These are phyloP conservation scores for Eretmochelys imbricata DNA, from an alignment of 2,113 vertebrate genomes.

Conservation along the genomic window DNA sequence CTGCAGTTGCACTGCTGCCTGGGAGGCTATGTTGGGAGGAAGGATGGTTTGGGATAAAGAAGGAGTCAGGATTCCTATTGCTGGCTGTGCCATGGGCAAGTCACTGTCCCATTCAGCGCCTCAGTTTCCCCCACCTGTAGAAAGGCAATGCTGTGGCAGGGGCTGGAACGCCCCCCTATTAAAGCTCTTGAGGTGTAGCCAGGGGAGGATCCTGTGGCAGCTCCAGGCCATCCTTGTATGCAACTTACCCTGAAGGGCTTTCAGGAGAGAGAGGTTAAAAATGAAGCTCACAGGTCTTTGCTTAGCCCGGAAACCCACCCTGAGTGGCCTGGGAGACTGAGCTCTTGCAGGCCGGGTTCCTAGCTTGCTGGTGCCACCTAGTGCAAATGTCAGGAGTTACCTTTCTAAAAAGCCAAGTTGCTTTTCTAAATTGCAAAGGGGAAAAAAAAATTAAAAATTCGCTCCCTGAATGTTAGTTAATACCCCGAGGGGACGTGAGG, in stretches of 20 bases:
- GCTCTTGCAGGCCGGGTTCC: background rate
- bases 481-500: background rate
- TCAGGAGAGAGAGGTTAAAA: background rate
- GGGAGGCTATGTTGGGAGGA: too few species aligned
- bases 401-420: background rate
- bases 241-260: background rate
- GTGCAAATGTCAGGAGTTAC: background rate
- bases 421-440: background rate
- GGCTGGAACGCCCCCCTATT: background rate
- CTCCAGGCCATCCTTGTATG: fast-evolving
- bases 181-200: background rate
- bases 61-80: background rate
- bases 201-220: background rate
- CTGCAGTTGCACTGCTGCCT: background rate
- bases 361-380: background rate
- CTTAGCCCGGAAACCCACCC: too few species aligned
- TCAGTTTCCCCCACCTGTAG: background rate
- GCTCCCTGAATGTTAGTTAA: background rate
- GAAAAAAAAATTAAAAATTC: fast-evolving
- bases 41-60: background rate
- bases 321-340: background rate
- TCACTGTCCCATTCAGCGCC: background rate
- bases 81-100: background rate
- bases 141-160: too few species aligned
- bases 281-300: background rate